Conservation (phyloP, 2,888 invertebrate genomes). For the Diaprepes abbreviatus region DNA sequence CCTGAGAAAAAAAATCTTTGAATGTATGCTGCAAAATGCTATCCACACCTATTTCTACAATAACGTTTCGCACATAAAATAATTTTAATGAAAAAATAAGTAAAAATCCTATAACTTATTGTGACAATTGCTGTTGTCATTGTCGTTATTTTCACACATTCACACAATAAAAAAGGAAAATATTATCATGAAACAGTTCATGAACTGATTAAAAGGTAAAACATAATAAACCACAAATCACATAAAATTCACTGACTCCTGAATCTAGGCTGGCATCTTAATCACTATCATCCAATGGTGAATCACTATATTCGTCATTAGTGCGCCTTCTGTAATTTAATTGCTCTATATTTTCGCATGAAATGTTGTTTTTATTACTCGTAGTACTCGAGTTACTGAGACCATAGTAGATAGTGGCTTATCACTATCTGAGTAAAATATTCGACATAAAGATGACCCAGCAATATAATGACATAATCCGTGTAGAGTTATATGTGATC, state of each 20-base stretch:
- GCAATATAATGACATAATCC: not conserved
- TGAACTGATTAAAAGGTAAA: not conserved
- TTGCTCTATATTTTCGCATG: conserved; percentile 1
- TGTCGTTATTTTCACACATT: not conserved
- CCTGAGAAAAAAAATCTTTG: too few relatives aligned
- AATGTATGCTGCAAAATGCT: conserved; percentile 1
- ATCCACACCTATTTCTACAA: not conserved
- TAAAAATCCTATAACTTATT: not conserved
- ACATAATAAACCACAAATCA: not conserved
- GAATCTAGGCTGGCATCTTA: conserved; percentile 5
- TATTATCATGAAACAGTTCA: not conserved
- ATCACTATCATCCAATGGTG: conserved; percentile 11
- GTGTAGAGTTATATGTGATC: too few relatives aligned
- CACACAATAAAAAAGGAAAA: not conserved
- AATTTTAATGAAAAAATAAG: not conserved
- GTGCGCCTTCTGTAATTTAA: not conserved
- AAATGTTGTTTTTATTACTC: not conserved
- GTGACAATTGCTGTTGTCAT: not conserved
- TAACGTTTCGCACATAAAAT: not conserved
- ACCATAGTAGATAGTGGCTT: not conserved
- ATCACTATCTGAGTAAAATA: conserved; percentile 3
- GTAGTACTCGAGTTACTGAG: too few relatives aligned
- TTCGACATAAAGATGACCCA: not conserved
- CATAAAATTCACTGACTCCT: not conserved
- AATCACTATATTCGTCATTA: conserved; percentile 6